Percentiles rank a stretch among this genome's conserved stretches.
Conservation (phyloP, 2,797 vertebrate species). For the Lycodopsis pacificus region DNA sequence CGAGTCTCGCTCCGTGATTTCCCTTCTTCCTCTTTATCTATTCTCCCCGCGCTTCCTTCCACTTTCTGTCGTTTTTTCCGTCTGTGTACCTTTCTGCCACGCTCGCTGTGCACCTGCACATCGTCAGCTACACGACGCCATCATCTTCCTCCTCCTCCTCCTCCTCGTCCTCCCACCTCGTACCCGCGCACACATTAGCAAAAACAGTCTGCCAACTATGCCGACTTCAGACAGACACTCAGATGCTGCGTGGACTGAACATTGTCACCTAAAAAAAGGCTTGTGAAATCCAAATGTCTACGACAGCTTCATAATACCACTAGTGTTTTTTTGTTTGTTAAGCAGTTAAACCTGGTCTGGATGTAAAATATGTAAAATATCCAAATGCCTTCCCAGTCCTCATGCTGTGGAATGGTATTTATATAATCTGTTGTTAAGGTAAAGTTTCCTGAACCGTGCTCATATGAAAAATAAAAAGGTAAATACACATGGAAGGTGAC, state of each 20-base stretch:
- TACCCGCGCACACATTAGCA: constrained; percentile 54
- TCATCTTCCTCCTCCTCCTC: constrained; percentile 46
- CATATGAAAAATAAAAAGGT: not conserved
- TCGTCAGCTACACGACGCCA: constrained; percentile 46
- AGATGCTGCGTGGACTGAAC: constrained; percentile 25
- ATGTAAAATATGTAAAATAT: constrained; percentile 37
- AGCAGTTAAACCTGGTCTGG: constrained; percentile 20
- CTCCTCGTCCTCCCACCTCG: constrained; percentile 26
- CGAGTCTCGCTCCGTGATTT: constrained; percentile 61
- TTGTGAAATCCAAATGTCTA: constrained; percentile 27
- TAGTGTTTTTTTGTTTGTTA: constrained; percentile 13
- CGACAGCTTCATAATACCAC: constrained; percentile 15
- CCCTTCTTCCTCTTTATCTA: constrained; percentile 76
- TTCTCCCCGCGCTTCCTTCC: constrained; percentile 60
- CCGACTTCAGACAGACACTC: constrained; percentile 55
- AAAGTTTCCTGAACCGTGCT: not conserved
- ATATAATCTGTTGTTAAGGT: not conserved
- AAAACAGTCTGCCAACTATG: constrained; percentile 66
- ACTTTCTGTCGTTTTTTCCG: constrained; percentile 58
- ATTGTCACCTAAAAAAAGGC: constrained; percentile 40
- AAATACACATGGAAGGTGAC: not conserved
- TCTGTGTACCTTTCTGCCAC: constrained; percentile 67
- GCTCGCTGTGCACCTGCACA: constrained; percentile 67
- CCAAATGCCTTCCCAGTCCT: not conserved
- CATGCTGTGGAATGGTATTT: not conserved